Base-by-base conservation (phyloP, 2,113 vertebrate genomes). In the Calcarius ornatus region DNA sequence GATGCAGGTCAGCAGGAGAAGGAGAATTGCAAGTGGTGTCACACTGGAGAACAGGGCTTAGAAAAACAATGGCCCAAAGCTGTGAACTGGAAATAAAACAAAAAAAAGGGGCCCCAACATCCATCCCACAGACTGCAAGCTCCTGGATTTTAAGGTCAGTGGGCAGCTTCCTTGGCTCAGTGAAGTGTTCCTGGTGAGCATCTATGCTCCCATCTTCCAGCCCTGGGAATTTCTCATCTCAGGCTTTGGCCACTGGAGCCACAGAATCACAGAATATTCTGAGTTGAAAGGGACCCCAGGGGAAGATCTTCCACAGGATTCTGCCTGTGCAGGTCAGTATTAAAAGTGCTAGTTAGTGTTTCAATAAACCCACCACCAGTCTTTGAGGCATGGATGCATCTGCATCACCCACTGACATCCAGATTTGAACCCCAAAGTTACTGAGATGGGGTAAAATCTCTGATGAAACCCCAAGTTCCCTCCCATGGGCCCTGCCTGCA, bases 151-250 rank as follows among this genome's bases (percentile, higher is more conserved):
- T 42, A 64, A 85, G 30, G 38, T 64, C 31, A 57, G 12, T 45
- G n/a, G 20, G 51, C 47, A 69, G n/a, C 23, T 80, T 42, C 40
- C 38, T 48, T 20, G 80, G 61, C 48, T 45, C 51, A 31, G 23
- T 23, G 53, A 63, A 77, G 17, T 2, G 1, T 14, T 76, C 28
- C 43, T 37, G n/a, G 11, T 20, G 27, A 53, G 5, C 0, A 0
- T 15, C 12, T 14, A 23, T 0, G 0, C 37, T 19, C 3, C 35
- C 10, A 42, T 61, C 31, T 65, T 81, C 45, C 37, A 85, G 60
- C 60, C 40, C n/a, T 35, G 50, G 28, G 61, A 88, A 63, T n/a
- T 81, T 42, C 47, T 75, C 15, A 47, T 25, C 37, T 63, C n/a
- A 43, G 27, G 27, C 50, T 81, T 70, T 2, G 5, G n/a, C 61